Percentiles rank a stretch among this genome's conserved stretches.
Conservation (phyloP, 2,888 invertebrate genomes). For the Papilio elwesi region DNA sequence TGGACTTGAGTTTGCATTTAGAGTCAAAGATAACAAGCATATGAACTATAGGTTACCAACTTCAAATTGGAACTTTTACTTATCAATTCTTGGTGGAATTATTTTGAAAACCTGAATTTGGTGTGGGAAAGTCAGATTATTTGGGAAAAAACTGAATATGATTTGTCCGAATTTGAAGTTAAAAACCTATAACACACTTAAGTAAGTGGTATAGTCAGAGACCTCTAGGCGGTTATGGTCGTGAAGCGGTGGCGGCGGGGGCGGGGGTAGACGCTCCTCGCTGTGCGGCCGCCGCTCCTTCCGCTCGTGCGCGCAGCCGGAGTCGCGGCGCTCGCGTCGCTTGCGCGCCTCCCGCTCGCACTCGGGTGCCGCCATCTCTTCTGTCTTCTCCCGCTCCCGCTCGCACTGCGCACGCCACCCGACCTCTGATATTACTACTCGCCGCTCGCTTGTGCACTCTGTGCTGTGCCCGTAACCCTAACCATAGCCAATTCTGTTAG, state of each 20-base stretch:
- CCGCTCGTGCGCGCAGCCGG: conserved; percentile 79
- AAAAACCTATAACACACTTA: neutral
- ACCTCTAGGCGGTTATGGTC: conserved; percentile 75
- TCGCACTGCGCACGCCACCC: conserved; percentile 82
- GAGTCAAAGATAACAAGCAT: no score
- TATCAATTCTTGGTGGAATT: no score
- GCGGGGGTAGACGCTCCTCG: conserved; percentile 75
- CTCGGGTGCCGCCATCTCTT: conserved; percentile 82
- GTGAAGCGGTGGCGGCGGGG: conserved; percentile 76
- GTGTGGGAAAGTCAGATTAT: no score
- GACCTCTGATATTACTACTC: conserved; percentile 77
- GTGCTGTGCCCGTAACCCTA: conserved; percentile 80
- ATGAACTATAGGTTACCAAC: no score
- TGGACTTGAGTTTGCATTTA: no score
- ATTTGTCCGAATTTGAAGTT: no score
- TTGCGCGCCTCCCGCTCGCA: conserved; percentile 85
- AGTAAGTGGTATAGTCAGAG: neutral
- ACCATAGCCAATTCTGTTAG: conserved; percentile 57
- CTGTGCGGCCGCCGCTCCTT: conserved; percentile 78
- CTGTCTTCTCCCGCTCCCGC: conserved; percentile 67
- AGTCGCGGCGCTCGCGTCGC: conserved; percentile 85
- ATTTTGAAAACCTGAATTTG: no score
- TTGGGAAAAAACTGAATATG: no score
- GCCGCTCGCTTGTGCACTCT: conserved; percentile 78
- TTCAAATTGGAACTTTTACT: no score